These are phyloP conservation scores for Anticlea derivata DNA, from an alignment of 2,888 invertebrate species.

Conservation along the genomic window DNA sequence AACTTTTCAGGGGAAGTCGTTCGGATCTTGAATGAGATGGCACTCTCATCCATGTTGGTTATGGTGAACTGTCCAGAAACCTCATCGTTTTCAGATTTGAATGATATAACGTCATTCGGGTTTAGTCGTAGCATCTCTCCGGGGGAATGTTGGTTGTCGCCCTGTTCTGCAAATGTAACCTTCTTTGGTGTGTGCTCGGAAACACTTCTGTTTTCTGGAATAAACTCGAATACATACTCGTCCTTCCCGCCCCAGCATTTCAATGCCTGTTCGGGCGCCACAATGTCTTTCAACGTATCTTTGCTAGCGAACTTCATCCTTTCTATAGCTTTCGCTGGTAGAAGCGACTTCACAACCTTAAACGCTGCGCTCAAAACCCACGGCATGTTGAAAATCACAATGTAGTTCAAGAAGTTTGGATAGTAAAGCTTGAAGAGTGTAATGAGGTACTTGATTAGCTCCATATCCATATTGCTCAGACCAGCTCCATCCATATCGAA, in stretches of 20 bases:
- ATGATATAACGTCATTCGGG: constrained; percentile 88
- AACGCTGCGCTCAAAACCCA: constrained; percentile 97
- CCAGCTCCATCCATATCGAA: constrained; percentile 97
- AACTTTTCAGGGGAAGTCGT: constrained; percentile 98
- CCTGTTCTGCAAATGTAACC: constrained; percentile 68
- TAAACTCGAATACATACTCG: constrained; percentile 88
- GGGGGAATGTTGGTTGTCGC: constrained; percentile 62
- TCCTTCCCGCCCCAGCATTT: constrained; percentile 92
- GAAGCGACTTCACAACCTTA: constrained; percentile 93
- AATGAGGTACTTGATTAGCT: constrained; percentile 94
- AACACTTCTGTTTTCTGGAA: constrained; percentile 81
- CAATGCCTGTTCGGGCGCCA: constrained; percentile 89
- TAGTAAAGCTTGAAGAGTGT: constrained; percentile 94
- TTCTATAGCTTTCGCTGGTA: constrained; percentile 94
- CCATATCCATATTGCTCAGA: constrained; percentile 95
- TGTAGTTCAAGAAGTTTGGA: constrained; percentile 93
- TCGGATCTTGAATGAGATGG: constrained; percentile 89
- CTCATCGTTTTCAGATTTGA: constrained; percentile 87
- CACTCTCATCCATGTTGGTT: constrained; percentile 86
- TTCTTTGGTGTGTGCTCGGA: constrained; percentile 77
- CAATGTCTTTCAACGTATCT: constrained; percentile 88
- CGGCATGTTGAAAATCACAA: constrained; percentile 96
- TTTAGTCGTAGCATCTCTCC: constrained; percentile 85
- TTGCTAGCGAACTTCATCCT: constrained; percentile 93
- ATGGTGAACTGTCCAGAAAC: constrained; percentile 87